A percentile compares a stretch with the other conserved stretches of the same genome.
These are phyloP conservation scores for Euleptes europaea DNA, from an alignment of 2,113 vertebrate species.

Conservation along the genomic window DNA sequence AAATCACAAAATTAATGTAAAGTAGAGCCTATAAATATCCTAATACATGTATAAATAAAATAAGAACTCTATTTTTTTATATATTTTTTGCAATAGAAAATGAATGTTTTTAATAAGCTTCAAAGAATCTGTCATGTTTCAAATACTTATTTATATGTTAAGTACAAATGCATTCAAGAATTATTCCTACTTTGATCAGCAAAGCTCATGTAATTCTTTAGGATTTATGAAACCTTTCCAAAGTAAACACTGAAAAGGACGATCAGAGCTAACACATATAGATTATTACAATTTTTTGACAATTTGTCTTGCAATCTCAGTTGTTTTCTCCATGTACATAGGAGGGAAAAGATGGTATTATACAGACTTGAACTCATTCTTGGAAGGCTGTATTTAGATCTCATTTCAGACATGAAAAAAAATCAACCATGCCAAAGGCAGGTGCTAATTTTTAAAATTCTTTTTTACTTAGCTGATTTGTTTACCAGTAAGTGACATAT, in stretches of 20 bases:
- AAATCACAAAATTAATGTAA: too few species aligned
- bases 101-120: slow-evolving; percentile 37
- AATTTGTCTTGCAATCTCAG: slow-evolving; percentile 55
- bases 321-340: neutral
- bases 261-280: slow-evolving; percentile 56
- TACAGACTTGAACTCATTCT: neutral
- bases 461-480: slow-evolving; percentile 28
- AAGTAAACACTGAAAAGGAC: slow-evolving; percentile 57
- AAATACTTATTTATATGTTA: slow-evolving; percentile 39
- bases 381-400: neutral
- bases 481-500: slow-evolving; percentile 52
- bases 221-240: slow-evolving; percentile 51
- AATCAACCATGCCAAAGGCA: slow-evolving; percentile 24
- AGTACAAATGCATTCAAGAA: slow-evolving; percentile 46
- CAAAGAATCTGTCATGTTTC: slow-evolving; percentile 40
- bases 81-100: neutral
- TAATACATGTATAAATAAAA: too few species aligned
- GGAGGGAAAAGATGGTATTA: neutral
- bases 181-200: slow-evolving; percentile 48
- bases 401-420: neutral
- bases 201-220: slow-evolving; percentile 51
- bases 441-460: neutral
- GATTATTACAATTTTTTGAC: slow-evolving; percentile 46
- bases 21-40: too few species aligned
- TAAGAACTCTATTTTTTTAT: too few species aligned